phyloP scores from a whole-genome alignment of 1,140 invertebrate genomes.

The Nephila pilipes region DNA sequence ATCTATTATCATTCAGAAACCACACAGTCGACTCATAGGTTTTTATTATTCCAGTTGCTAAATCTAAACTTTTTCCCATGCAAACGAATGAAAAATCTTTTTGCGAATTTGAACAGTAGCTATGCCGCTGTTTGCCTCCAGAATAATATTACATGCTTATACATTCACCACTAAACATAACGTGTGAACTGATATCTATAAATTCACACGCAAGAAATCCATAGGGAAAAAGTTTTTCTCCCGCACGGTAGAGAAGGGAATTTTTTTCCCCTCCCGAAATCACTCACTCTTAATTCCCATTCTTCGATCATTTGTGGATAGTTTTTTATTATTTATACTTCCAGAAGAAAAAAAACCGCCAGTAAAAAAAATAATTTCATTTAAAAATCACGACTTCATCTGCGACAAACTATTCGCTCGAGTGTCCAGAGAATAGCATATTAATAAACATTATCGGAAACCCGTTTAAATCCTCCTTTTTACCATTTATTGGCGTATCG shows the following conservation, averaged over 20 bases:
- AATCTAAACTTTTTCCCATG: no score
- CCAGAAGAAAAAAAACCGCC: not conserved
- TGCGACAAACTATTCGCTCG: not conserved
- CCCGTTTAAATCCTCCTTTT: conserved; percentile 47
- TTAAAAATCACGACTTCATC: conserved; percentile 45
- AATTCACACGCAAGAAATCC: not conserved
- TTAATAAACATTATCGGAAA: conserved; percentile 73
- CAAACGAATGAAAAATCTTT: not conserved
- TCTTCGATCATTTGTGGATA: not conserved
- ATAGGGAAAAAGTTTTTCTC: not conserved
- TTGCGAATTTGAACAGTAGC: not conserved
- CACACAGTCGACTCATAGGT: no score
- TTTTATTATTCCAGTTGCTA: no score
- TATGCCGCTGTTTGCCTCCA: not conserved
- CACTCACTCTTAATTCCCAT: not conserved
- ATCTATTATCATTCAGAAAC: no score
- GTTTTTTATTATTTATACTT: conserved; percentile 38
- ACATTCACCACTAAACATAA: not conserved
- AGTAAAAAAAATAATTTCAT: conserved; percentile 25
- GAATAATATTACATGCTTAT: not conserved
- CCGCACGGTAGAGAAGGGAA: not conserved
- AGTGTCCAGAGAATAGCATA: conserved; percentile 8
- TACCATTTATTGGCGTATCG: conserved; percentile 61
- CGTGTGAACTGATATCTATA: conserved; percentile 24
- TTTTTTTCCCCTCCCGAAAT: not conserved